Percentiles rank a stretch among this genome's conserved stretches.
phyloP scores from a whole-genome alignment of 1,140 invertebrate genomes.

The Trypoxylus dichotomus region DNA sequence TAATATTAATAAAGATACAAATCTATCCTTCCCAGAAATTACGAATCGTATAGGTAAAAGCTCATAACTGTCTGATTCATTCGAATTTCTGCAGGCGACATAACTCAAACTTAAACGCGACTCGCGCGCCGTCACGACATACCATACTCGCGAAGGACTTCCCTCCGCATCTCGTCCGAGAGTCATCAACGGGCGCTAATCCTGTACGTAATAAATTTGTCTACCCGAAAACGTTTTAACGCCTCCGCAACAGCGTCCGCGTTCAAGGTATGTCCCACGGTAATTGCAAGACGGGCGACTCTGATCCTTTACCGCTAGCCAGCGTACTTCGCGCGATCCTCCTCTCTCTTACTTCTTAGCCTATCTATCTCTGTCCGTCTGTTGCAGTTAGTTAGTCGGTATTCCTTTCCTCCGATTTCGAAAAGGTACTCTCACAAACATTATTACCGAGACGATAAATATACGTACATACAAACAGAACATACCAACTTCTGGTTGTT shows the following conservation, averaged over 20 bases:
- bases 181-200: neutral
- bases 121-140: neutral
- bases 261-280: constrained; percentile 5
- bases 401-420: neutral
- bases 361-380: neutral
- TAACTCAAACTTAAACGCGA: neutral
- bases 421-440: constrained; percentile 2
- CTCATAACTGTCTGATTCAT: neutral
- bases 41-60: neutral
- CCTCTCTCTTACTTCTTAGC: neutral
- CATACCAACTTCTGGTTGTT: neutral
- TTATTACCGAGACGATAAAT: constrained; percentile 3
- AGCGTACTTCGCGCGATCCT: neutral
- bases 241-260: neutral
- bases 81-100: neutral
- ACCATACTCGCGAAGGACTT: neutral
- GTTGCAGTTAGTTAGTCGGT: neutral
- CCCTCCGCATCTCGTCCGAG: neutral
- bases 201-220: constrained; percentile 3
- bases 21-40: neutral
- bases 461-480: neutral
- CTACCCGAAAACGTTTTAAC: constrained; percentile 6
- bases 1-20: no score
- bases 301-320: neutral
- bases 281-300: neutral